Evolutionary conservation across 2,888 invertebrate genomes (phyloP), one percentile per base, ranked within the genome.

Genomic region (Lepidocyrtoides sp.): DNA sequence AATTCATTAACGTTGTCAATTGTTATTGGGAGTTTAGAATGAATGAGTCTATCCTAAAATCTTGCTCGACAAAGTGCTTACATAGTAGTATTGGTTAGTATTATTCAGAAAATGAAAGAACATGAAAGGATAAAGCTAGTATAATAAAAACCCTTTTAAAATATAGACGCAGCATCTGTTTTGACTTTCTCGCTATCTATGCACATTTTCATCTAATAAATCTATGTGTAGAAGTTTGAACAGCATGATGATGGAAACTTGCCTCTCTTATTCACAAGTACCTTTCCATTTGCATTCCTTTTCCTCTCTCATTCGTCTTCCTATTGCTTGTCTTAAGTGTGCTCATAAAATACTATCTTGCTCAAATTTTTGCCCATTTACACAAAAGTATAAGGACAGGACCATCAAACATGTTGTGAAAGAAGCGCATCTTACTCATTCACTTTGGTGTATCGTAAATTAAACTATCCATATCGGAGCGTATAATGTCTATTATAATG

Each of bases 261-360:
- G 51, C 17, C 5, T 51, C 17, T 5, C 12, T 51, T 51, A n/a
- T 17, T 51, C 8, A 23, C 60, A 26, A 26, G 8, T n/a, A 60
- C 26, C 1, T 32, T 32, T n/a, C 14, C 32, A 32, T 14, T 5
- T 29, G 5, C 12, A 2, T 63, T 14, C 26, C 2, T n/a, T 29
- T 26, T 60, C 60, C 4, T 79, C 4, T n/a, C 23, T 29, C 29
- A 5, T n/a, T 79, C 54, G 12, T 1, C 29, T 29, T 29, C 10
- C 26, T 14, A 10, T 66, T 23, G 12, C 23, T 20, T n/a, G 26
- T 17, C 48, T 75, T 51, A 51, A 79, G 48, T 29, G 44, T 23
- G 8, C 54, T 26, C 54, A 51, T 79, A 79, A 79, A 79, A 79
- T 14, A 26, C 54, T 51, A 79, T 79, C 77, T 79, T 51, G 10